Evolutionary conservation across 37 sponge, comb jelly and placozoan genomes (phyloP).

Genomic region (Spongilla lacustris): DNA sequence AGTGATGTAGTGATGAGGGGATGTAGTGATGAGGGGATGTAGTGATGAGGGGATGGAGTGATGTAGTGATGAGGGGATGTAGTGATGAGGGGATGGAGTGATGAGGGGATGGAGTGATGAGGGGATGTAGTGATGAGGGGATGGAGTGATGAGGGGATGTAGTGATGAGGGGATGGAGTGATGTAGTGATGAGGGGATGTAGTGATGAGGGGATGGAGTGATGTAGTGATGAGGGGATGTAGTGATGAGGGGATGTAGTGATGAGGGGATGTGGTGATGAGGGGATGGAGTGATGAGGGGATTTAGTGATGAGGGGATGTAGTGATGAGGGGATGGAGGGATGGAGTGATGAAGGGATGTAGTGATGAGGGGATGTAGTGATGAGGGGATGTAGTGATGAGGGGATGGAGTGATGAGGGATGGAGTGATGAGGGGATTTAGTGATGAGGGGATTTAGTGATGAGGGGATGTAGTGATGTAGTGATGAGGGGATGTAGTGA

Average conservation of each 20-base stretch:
- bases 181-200: background rate
- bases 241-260: background rate
- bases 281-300: background rate
- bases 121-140: background rate
- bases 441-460: too few relatives aligned
- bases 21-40: background rate
- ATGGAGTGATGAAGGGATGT: background rate
- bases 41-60: background rate
- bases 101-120: background rate
- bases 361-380: background rate
- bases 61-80: background rate
- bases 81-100: background rate
- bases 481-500: background rate
- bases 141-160: background rate
- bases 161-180: conserved; percentile 9
- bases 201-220: background rate
- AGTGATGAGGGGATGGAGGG: background rate
- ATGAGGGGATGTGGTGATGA: background rate
- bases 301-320: background rate
- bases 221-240: too few relatives aligned
- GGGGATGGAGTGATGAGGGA: background rate
- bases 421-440: too few relatives aligned
- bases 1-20: too few relatives aligned
- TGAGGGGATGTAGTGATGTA: too few relatives aligned
- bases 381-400: background rate